Percentiles rank a stretch among this genome's conserved stretches.
These are phyloP conservation scores for Empidonax traillii DNA, from an alignment of 2,113 vertebrate genomes.

Conservation along the genomic window DNA sequence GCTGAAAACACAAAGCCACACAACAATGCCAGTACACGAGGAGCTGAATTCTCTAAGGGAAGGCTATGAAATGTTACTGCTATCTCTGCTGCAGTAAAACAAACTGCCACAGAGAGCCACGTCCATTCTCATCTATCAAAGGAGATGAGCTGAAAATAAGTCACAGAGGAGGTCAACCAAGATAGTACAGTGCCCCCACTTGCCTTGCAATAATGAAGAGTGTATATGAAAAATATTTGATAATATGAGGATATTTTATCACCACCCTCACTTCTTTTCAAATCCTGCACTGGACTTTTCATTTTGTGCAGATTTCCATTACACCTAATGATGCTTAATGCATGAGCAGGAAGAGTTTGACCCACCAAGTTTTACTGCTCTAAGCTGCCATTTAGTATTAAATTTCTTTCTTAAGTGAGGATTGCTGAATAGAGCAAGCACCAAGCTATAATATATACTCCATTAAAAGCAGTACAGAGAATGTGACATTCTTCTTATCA, in stretches of 20 bases:
- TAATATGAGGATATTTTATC: background rate
- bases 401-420: slow-evolving; percentile 1
- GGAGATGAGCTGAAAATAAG: slow-evolving; percentile 20
- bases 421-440: background rate
- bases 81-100: background rate
- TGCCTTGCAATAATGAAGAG: background rate
- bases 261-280: background rate
- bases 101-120: background rate
- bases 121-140: background rate
- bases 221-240: background rate
- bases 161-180: slow-evolving; percentile 16
- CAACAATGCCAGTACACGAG: background rate
- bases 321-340: background rate
- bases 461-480: slow-evolving; percentile 33
- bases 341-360: background rate
- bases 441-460: background rate
- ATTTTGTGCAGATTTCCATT: background rate
- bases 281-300: background rate
- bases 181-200: background rate
- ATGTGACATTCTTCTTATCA: slow-evolving; percentile 56
- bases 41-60: background rate
- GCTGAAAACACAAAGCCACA: background rate
- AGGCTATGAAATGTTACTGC: background rate
- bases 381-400: slow-evolving; percentile 23
- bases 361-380: background rate